Percentiles rank a stretch among this genome's conserved stretches.
These are phyloP conservation scores for Diabrotica virgifera DNA, from an alignment of 1,140 invertebrate species.

Conservation along the genomic window DNA sequence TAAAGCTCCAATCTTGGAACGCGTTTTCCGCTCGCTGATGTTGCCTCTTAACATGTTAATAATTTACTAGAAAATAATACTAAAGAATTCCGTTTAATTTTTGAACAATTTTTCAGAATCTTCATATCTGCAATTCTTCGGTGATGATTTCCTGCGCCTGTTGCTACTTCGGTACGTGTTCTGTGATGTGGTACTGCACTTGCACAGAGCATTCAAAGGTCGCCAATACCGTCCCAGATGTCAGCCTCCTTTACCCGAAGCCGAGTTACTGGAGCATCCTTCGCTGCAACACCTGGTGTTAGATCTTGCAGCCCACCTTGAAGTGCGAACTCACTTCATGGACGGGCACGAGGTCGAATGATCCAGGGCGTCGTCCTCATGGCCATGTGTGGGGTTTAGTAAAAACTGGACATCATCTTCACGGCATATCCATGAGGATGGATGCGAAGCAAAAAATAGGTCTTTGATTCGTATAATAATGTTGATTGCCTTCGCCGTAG, in stretches of 20 bases:
- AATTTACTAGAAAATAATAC: too few species aligned
- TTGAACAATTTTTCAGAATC: conserved; percentile 67
- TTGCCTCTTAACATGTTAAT: too few species aligned
- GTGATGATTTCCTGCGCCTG: conserved; percentile 89
- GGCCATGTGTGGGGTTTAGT: conserved; percentile 39
- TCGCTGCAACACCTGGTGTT: conserved; percentile 76
- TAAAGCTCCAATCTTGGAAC: too few species aligned
- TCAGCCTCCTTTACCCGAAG: conserved; percentile 81
- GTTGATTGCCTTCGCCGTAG: conserved; percentile 24
- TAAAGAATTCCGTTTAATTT: too few species aligned
- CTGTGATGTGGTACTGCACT: conserved; percentile 82
- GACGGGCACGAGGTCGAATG: conserved; percentile 70
- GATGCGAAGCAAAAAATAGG: conserved; percentile 23
- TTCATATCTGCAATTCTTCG: conserved; percentile 83
- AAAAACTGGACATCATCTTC: conserved; percentile 24
- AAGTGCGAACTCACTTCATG: conserved; percentile 74
- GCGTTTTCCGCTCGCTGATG: too few species aligned
- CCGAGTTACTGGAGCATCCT: conserved; percentile 86
- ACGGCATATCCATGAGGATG: conserved; percentile 40
- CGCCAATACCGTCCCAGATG: conserved; percentile 80
- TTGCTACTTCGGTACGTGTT: conserved; percentile 88
- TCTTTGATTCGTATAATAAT: conserved; percentile 19
- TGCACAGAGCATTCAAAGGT: conserved; percentile 79
- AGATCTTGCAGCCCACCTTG: conserved; percentile 77
- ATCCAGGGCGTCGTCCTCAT: conserved; percentile 53